A percentile compares a stretch with the other conserved stretches of the same genome.
Conservation (phyloP, 64 coral and sea anemone genomes). For the Montipora cactus region DNA sequence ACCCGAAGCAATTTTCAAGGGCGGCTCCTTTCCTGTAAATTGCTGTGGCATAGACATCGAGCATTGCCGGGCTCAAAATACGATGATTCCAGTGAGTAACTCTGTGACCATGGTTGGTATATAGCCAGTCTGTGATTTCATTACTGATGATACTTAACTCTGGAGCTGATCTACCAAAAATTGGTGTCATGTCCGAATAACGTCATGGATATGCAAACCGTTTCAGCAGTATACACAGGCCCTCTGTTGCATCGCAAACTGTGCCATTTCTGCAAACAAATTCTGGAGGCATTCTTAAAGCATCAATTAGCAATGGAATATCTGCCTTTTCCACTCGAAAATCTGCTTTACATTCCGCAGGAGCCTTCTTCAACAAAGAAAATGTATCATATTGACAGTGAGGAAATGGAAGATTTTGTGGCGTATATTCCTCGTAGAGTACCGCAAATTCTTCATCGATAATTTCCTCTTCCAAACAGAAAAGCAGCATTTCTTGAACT, state of each 20-base stretch:
- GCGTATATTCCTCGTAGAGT: slow-evolving; percentile 51
- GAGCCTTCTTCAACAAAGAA: slow-evolving; percentile 38
- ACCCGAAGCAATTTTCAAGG: too few species aligned
- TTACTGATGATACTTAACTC: too few species aligned
- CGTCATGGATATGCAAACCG: not conserved
- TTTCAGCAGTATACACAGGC: slow-evolving; percentile 64
- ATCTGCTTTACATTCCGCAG: slow-evolving; percentile 39
- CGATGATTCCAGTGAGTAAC: too few species aligned
- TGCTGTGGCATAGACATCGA: too few species aligned
- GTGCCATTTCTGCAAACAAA: slow-evolving; percentile 69
- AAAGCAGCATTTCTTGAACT: slow-evolving; percentile 63
- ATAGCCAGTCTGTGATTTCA: too few species aligned
- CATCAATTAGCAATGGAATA: slow-evolving; percentile 33
- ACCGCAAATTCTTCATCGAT: slow-evolving; percentile 62
- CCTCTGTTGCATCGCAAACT: slow-evolving; percentile 74
- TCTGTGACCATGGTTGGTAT: too few species aligned
- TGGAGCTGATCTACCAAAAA: too few species aligned
- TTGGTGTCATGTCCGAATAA: too few species aligned
- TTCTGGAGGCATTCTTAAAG: slow-evolving; percentile 41
- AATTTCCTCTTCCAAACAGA: slow-evolving; percentile 67
- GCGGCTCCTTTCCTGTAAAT: too few species aligned
- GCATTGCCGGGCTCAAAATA: too few species aligned
- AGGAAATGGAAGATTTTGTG: slow-evolving; percentile 57
- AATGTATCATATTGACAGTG: slow-evolving; percentile 32
- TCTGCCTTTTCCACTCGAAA: slow-evolving; percentile 26